Evolutionary conservation across 2,888 invertebrate species (phyloP).

Genomic region (Cancer borealis): DNA sequence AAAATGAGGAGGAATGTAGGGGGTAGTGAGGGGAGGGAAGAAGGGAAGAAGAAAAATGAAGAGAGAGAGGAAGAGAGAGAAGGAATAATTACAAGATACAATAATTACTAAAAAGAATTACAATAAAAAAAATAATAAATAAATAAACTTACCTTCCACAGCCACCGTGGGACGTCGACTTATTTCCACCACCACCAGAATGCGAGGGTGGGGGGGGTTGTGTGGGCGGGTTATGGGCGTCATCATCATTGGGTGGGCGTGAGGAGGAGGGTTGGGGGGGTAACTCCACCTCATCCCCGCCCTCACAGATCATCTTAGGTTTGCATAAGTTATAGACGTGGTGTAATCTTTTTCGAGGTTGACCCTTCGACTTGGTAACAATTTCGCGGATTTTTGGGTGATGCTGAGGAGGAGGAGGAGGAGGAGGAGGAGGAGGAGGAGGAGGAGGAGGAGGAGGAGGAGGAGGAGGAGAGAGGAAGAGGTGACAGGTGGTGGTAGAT

Average conservation of each 20-base stretch:
- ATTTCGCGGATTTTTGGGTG: constrained; percentile 95
- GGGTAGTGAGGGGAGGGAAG: no score
- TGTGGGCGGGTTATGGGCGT: constrained; percentile 84
- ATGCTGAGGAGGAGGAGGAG: constrained; percentile 51
- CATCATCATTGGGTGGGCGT: constrained; percentile 78
- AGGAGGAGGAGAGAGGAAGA: not conserved
- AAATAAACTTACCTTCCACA: constrained; percentile 87
- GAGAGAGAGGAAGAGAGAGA: no score
- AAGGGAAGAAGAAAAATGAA: no score
- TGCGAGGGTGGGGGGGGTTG: constrained; percentile 71
- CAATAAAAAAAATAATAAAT: no score
- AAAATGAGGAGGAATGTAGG: no score
- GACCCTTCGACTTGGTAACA: constrained; percentile 96
- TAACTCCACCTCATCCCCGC: constrained; percentile 98
- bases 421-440: not conserved
- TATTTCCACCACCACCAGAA: constrained; percentile 78
- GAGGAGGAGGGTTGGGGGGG: constrained; percentile 85
- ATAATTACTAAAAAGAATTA: no score
- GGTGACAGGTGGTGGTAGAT: not conserved
- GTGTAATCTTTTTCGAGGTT: constrained; percentile 94
- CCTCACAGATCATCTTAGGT: constrained; percentile 98
- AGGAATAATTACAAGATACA: no score
- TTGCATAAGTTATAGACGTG: constrained; percentile 99
- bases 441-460: not conserved
- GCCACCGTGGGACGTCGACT: constrained; percentile 93